Evolutionary conservation across 2,888 invertebrate genomes (phyloP).

Genomic region (Drosophila rubida): DNA sequence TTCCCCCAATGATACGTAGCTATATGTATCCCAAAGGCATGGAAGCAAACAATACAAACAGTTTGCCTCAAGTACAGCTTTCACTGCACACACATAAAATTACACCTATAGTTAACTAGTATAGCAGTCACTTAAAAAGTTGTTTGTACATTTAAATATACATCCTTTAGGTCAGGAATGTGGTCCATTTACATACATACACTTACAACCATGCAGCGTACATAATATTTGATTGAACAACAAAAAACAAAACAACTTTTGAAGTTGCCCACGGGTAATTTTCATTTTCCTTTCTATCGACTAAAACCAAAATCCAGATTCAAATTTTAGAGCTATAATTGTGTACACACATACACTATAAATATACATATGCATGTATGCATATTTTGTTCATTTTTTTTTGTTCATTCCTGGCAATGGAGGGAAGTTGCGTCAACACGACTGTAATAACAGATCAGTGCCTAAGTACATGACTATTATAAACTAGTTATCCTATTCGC

Average conservation of each 20-base stretch:
- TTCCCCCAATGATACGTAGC: neutral
- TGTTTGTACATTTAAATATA: slow-evolving; percentile 9
- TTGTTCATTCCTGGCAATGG: slow-evolving; percentile 32
- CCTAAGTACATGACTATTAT: neutral
- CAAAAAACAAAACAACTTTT: slow-evolving; percentile 29
- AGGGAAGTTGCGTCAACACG: slow-evolving; percentile 31
- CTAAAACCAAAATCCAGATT: slow-evolving; percentile 13
- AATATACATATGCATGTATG: slow-evolving; percentile 2
- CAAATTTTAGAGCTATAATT: slow-evolving; percentile 26
- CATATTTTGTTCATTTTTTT: slow-evolving; percentile 20
- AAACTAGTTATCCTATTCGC: neutral
- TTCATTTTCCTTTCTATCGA: slow-evolving; percentile 31
- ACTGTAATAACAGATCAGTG: slow-evolving; percentile 23
- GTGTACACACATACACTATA: slow-evolving; percentile 5
- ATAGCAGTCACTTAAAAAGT: slow-evolving; percentile 6
- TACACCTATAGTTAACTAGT: neutral
- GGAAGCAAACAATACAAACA: neutral
- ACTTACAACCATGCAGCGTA: neutral
- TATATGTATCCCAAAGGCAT: neutral
- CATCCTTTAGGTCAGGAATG: slow-evolving; percentile 22
- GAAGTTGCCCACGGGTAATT: slow-evolving; percentile 29
- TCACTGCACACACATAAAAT: neutral
- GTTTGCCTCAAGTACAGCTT: neutral
- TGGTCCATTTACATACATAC: slow-evolving; percentile 19
- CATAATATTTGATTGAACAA: slow-evolving; percentile 4